These are phyloP conservation scores for Semicossyphus pulcher DNA, from an alignment of 2,113 vertebrate species.

Conservation along the genomic window DNA sequence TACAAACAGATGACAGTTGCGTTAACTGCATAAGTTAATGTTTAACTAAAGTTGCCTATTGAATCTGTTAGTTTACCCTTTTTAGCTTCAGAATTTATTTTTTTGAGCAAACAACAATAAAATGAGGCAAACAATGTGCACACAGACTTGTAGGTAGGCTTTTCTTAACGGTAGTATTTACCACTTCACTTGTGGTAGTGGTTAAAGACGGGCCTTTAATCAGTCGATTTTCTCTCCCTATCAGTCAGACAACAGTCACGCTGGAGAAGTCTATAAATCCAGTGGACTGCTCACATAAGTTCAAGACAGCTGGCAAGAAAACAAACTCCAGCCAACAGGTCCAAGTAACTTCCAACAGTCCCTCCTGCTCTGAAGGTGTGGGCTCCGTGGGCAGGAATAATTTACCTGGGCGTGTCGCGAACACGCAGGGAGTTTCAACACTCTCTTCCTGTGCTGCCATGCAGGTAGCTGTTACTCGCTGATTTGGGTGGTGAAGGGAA, in stretches of 20 bases:
- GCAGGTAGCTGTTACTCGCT: neutral
- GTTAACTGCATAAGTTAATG: constrained; percentile 8
- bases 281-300: neutral
- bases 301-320: constrained; percentile 13
- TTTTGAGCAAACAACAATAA: neutral
- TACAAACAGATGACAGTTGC: neutral
- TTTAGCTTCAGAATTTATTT: no score
- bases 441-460: neutral
- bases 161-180: neutral
- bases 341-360: neutral
- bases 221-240: constrained; percentile 26
- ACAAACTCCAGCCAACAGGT: constrained; percentile 9
- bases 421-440: constrained; percentile 55
- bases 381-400: neutral
- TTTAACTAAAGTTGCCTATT: constrained; percentile 9
- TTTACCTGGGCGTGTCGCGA: constrained; percentile 59
- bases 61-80: no score
- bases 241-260: constrained; percentile 22
- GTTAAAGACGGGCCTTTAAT: neutral
- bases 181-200: neutral
- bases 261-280: neutral
- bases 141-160: neutral
- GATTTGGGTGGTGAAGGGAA: neutral
- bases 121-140: neutral
- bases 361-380: constrained; percentile 30